Base-by-base conservation (phyloP, 2,797 vertebrate genomes). In the Hydrolagus colliei region DNA sequence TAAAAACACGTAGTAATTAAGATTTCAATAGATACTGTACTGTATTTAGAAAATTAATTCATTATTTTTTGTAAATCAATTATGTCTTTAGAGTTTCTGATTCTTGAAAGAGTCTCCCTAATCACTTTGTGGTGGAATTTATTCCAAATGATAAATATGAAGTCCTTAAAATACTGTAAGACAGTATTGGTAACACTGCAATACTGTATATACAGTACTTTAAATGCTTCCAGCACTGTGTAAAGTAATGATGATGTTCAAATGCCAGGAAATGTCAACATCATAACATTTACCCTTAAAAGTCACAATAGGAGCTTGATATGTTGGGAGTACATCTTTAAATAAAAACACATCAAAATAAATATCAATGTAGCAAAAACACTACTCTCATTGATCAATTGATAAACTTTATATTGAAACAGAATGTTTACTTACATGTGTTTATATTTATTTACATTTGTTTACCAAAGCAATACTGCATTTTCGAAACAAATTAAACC, bases 291-390 rank as follows among this genome's bases (percentile, higher is more conserved):
- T 35, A 65, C 8, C 4, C 10, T 14, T 6, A 12, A 20, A 79
- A 79, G 77, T 52, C 61, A 62, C 13, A 78, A 22, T 78, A 78
- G 1, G 27, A 20, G 20, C 6, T 20, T 10, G 18, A 11, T 18
- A 76, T 76, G 9, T 76, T 76, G 16, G 32, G 22, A 65, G 5
- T 79, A 16, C 11, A 32, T 74, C 75, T 80, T 77, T n/a, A 75
- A 62, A 85, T 85, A 87, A 79, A 86, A 88, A 85, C 0, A 80
- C 82, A 86, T 61, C 82, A 80, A 88, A 88, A 85, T 67, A 84
- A 68, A 76, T 52, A 52, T 52, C 41, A 52, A 52, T 52, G 41
- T 52, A 52, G 41, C 41, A 52, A 52, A 52, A 52, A 52, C 41
- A 52, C 41, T 52, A 52, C 1, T 52, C 41, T 52, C 41, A 52